A percentile compares a stretch with the other conserved stretches of the same genome.
phyloP scores from a whole-genome alignment of 2,888 invertebrate genomes.

The Sthenelais limicola region DNA sequence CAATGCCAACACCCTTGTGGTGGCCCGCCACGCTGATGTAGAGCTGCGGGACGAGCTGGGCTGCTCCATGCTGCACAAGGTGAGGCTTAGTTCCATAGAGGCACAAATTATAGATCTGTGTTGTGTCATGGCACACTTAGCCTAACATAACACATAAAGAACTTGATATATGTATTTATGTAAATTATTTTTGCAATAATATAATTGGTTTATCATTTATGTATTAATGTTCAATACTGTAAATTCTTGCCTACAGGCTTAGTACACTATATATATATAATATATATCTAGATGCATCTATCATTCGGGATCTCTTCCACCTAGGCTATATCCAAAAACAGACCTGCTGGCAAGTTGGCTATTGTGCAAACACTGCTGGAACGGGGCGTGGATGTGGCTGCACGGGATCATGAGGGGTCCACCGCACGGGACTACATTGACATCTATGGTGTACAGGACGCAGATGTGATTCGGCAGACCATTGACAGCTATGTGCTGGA shows the following conservation, averaged over 20 bases:
- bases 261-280: no score
- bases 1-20: conserved; percentile 53
- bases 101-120: no score
- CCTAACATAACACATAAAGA: no score
- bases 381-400: conserved; percentile 56
- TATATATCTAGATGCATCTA: no score
- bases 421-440: conserved; percentile 57
- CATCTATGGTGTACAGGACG: conserved; percentile 49
- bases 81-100: no score
- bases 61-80: conserved; percentile 56
- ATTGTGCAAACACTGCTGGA: conserved; percentile 55
- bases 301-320: not conserved
- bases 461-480: conserved; percentile 48
- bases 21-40: conserved; percentile 55
- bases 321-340: conserved; percentile 48
- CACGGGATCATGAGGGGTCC: conserved; percentile 56
- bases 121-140: no score
- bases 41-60: conserved; percentile 54
- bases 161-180: no score
- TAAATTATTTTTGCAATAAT: no score
- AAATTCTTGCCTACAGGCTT: no score
- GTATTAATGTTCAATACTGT: no score
- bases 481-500: conserved; percentile 57
- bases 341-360: conserved; percentile 51
- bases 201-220: no score